Evolutionary conservation across 2,113 vertebrate species (phyloP), one percentile per base, ranked within the genome.

Genomic region (Probosciger aterrimus): DNA sequence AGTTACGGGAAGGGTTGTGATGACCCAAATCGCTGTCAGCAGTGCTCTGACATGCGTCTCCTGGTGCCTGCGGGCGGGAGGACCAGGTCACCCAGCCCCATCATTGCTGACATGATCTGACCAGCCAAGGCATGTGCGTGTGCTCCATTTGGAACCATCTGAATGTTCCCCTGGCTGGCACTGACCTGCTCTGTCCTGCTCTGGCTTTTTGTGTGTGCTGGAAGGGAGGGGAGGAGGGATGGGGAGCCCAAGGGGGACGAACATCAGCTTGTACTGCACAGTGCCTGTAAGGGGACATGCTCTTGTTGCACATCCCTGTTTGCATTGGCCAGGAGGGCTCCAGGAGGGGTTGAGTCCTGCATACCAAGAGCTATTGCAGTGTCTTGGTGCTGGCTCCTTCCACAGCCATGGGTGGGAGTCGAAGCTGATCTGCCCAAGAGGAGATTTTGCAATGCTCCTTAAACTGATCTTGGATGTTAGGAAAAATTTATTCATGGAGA

Each of bases 111-210:
- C 14, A 41, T 47, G 41, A 18, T 70, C 43, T 92, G 28, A 18
- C 24, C 9, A 64, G 43, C 43, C 5, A 2, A 7, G 44, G 46
- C 22, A 27, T 5, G 13, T 83, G 15, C 4, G 0, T 80, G 39
- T 55, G 30, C n/a, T 93, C 43, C 1, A 0, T 71, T 73, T 88
- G 39, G 31, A 82, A 37, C 28, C 43, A 31, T 44, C 17, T 78
- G 49, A 53, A 25, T 22, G 43, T 70, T 31, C 14, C 50, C 27
- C 17, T 16, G 31, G 8, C 37, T 90, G 47, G 33, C n/a, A 63
- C 24, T 87, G 50, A 67, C 33, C 52, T 2, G 2, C 59, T 30
- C 23, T 55, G 13, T 79, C 37, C 33, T 76, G 15, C 44, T 78
- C 20, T 44, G 18, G 2, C 28, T 47, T 86, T 71, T 46, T 60